Evolutionary conservation across 2,113 vertebrate species (phyloP).

Genomic region (Baryphthengus martii): DNA sequence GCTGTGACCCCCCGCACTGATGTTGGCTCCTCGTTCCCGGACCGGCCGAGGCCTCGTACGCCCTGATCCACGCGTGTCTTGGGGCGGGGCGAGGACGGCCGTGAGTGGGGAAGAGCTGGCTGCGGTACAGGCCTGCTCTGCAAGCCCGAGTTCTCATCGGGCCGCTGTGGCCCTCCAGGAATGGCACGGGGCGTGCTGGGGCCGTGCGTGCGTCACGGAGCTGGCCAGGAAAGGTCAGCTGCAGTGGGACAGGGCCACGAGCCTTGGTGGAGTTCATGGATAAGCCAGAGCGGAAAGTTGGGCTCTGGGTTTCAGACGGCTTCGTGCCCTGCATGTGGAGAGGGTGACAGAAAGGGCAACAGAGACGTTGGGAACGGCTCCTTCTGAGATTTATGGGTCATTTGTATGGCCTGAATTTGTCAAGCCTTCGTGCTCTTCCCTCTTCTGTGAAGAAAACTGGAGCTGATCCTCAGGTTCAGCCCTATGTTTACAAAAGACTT

Average conservation of each 20-base stretch:
- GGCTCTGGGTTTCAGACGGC: neutral
- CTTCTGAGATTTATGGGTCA: neutral
- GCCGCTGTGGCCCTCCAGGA: neutral
- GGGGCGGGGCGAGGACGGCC: neutral
- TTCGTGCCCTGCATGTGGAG: slow-evolving; percentile 31
- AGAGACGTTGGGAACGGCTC: neutral
- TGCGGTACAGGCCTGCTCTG: neutral
- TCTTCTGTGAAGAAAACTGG: neutral
- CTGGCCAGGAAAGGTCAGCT: slow-evolving; percentile 25
- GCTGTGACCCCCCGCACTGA: fast-evolving
- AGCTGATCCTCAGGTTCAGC: slow-evolving; percentile 29
- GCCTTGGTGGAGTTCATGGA: neutral
- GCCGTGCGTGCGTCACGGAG: neutral
- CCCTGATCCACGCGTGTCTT: neutral
- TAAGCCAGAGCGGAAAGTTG: neutral
- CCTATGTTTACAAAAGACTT: slow-evolving; percentile 48
- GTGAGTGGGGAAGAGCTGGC: neutral
- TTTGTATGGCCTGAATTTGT: slow-evolving; percentile 17
- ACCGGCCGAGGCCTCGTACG: neutral
- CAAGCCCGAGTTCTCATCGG: neutral
- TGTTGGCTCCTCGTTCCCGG: neutral
- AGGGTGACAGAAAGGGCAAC: neutral
- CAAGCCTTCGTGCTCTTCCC: neutral
- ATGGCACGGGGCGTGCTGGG: slow-evolving; percentile 7
- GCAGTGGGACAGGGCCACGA: neutral